These are phyloP conservation scores for Ciona savignyi DNA, from an alignment of 23 tunicate genomes.

Conservation along the genomic window DNA sequence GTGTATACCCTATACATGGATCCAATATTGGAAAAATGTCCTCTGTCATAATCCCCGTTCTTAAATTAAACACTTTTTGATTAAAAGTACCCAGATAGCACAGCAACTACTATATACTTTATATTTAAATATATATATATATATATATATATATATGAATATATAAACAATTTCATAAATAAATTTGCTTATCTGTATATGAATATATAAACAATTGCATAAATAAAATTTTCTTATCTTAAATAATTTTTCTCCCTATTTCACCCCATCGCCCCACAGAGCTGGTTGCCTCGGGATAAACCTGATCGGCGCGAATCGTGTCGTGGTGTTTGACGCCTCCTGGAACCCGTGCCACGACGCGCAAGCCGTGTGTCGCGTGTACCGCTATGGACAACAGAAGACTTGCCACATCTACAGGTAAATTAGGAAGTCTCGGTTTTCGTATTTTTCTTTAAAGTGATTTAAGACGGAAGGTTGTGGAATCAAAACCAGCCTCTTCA, in stretches of 20 bases:
- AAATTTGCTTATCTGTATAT: background rate
- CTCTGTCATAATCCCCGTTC: too few relatives aligned
- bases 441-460: too few relatives aligned
- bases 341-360: conserved; percentile 99
- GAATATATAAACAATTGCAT: background rate
- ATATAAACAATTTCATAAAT: background rate
- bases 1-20: too few relatives aligned
- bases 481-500: too few relatives aligned
- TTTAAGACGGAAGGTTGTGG: too few relatives aligned
- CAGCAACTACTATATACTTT: too few relatives aligned
- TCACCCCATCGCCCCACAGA: conserved; percentile 28
- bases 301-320: conserved; percentile 95
- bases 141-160: background rate
- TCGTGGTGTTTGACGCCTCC: conserved; percentile 87
- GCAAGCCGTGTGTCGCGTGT: conserved; percentile 97
- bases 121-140: background rate
- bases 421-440: too few relatives aligned
- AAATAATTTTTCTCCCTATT: too few relatives aligned
- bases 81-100: too few relatives aligned
- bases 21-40: too few relatives aligned
- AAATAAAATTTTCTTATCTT: background rate
- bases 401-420: conserved; percentile 84
- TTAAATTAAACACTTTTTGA: too few relatives aligned
- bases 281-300: conserved; percentile 99
- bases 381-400: conserved; percentile 90